Evolutionary conservation across 35 echinoderm and acorn worm species (phyloP), one percentile per base, ranked within the genome.

Genomic region (Apostichopus parvimensis): DNA sequence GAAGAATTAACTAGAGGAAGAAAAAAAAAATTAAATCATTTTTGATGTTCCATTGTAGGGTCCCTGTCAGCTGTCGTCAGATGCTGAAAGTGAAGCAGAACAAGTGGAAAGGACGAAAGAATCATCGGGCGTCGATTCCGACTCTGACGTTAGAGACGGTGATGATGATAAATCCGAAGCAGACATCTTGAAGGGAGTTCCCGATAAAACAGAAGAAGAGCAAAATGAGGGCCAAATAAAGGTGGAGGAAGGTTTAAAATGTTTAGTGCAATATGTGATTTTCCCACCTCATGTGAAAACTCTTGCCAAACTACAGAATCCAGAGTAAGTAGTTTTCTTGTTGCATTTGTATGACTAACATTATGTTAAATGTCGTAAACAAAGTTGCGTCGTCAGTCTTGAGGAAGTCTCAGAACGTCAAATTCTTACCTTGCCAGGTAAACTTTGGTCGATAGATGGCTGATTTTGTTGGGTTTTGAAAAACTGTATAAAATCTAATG

Each of bases 261-360:
- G 96, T 91, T 88, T 98, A 17, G 66, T 98, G 22, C 96, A 98
- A 79, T 98, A 95, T 93, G 93, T 98, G 52, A 86, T 98, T 58
- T 98, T 98, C 73, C 96, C 96, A 52, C 94, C 94, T 12, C 96
- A 98, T 80, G 78, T 92, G 4, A 90, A 94, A 14, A 92, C 96
- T 1, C 79, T 82, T 5, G 52, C 79, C 10, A 82, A 82, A 82
- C 17, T 82, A 15, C 25, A 82, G 55, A 53, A 82, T 82, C 79
- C 79, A 82, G 79, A 56, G 79, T 82, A 56, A 82, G 79, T 82
- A 45, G 34, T 45, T 4, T 45, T 45, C 4, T 45, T 2, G 34
- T 45, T 45, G 34, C 34, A 45, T 45, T 45, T 45, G 34, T 45
- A 0, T 45, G 34, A 45, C 34, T 45, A 45, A 45, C 34, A 45